Base-by-base conservation (phyloP, 2,888 invertebrate species). In the Nezara viridula region DNA sequence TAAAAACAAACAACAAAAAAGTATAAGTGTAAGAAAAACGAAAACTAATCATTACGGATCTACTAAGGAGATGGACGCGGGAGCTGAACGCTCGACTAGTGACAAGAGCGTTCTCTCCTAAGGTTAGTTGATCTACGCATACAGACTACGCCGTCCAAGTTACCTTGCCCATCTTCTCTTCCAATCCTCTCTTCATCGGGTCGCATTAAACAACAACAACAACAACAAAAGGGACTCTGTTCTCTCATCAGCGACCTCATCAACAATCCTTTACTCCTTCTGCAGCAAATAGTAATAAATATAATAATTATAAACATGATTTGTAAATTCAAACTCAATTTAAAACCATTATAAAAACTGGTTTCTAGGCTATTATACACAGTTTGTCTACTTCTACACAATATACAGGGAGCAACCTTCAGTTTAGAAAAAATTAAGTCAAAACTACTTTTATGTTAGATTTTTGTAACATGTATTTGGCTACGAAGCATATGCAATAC, bases 361-460 rank as follows among this genome's bases (percentile, higher is more conserved):
- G 81, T 44, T 81, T 81, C 81, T 81, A 81, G n/a, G n/a, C 81
- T 81, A 81, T 44, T 37, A n/a, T 44, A 81, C 44, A 81, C 44
- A 81, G 44, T 81, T 81, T 81, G 44, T 40, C 81, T 81, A 81
- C 81, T 81, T 81, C 81, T 81, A 81, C 81, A n/a, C 81, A 81
- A 81, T 47, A 81, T 81, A 81, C 81, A 81, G 81, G 81, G 81
- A 81, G 37, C 66, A 73, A 73, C 7, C 66, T 73, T 37, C 66
- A 73, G 32, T 73, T 60, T 73, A n/a, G 37, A 27, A 73, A 73
- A 73, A 1, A 6, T 19, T 73, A 73, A 73, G 60, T 73, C 66
- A 73, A 73, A 73, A 16, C 66, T 73, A 73, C 66, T 37, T n/a
- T n/a, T 19, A 66, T 66, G 66, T 66, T 66, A 66, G 27, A 14